Evolutionary conservation across 2,113 vertebrate species (phyloP).

Genomic region (Bubo scandiacus): DNA sequence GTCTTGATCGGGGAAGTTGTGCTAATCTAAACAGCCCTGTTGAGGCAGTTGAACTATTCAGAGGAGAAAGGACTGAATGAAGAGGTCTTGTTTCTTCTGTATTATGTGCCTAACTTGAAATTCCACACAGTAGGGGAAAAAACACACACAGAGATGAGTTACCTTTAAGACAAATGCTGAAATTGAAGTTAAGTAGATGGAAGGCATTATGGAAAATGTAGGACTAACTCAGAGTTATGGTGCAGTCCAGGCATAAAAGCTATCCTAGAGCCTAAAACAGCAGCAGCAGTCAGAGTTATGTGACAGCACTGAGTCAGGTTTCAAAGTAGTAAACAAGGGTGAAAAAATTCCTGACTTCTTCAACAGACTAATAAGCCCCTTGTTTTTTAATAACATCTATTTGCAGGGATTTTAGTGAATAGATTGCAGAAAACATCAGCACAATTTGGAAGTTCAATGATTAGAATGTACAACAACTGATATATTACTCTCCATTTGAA

Average conservation of each 20-base stretch:
- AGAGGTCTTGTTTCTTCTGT: neutral
- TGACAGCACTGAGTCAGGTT: neutral
- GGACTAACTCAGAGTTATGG: neutral
- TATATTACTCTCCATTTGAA: neutral
- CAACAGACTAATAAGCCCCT: no score
- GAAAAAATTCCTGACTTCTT: neutral
- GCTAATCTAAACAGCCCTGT: neutral
- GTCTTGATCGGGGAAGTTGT: neutral
- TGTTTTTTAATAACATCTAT: neutral
- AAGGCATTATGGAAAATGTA: neutral
- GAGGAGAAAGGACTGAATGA: neutral
- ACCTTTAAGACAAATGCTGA: neutral
- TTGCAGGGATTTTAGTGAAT: neutral
- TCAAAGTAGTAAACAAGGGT: neutral
- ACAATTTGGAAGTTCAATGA: neutral
- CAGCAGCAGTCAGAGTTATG: fast-evolving
- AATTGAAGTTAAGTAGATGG: neutral
- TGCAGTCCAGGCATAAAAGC: neutral
- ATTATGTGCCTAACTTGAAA: neutral
- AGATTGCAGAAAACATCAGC: neutral
- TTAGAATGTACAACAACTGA: neutral
- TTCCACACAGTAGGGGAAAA: neutral
- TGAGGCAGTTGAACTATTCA: neutral
- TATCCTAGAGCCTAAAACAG: neutral
- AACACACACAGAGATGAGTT: neutral